Percentiles rank a stretch among this genome's conserved stretches.
Conservation (phyloP, 2,888 invertebrate species). For the Eupithecia subfuscata region DNA sequence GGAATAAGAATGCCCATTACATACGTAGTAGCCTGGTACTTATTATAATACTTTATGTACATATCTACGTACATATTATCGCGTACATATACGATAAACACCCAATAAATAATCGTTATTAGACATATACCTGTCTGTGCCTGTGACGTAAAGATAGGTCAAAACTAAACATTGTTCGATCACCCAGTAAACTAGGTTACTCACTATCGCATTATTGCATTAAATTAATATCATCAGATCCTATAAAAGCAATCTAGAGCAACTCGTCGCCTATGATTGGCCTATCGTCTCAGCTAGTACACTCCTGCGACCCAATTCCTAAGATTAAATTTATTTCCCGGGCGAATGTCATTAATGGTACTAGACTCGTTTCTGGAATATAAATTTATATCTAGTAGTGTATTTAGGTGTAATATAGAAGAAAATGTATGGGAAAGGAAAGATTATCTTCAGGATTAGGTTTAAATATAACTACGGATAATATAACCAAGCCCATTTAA, state of each 20-base stretch:
- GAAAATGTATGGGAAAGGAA: not conserved
- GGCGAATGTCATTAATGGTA: slow-evolving; percentile 55
- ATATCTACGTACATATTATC: too few species aligned
- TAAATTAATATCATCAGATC: slow-evolving; percentile 18
- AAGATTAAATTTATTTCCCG: slow-evolving; percentile 70
- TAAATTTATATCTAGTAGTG: slow-evolving; percentile 32
- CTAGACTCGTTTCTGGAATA: slow-evolving; percentile 44
- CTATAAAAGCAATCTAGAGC: slow-evolving; percentile 46
- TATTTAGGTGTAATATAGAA: not conserved
- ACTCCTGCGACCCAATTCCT: slow-evolving; percentile 71
- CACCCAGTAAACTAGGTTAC: not conserved
- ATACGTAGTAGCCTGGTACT: too few species aligned
- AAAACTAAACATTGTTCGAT: not conserved
- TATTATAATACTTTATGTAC: too few species aligned
- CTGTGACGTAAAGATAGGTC: not conserved
- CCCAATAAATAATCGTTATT: too few species aligned
- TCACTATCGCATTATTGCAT: not conserved
- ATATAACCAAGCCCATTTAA: not conserved
- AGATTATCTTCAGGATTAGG: not conserved
- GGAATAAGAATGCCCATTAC: too few species aligned
- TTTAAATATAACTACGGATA: not conserved
- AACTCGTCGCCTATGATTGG: slow-evolving; percentile 52
- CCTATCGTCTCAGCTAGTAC: slow-evolving; percentile 55
- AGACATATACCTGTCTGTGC: too few species aligned
- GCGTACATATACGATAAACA: too few species aligned